These are phyloP conservation scores for Acanthosoma haemorrhoidale DNA, from an alignment of 2,888 invertebrate species.

Conservation along the genomic window DNA sequence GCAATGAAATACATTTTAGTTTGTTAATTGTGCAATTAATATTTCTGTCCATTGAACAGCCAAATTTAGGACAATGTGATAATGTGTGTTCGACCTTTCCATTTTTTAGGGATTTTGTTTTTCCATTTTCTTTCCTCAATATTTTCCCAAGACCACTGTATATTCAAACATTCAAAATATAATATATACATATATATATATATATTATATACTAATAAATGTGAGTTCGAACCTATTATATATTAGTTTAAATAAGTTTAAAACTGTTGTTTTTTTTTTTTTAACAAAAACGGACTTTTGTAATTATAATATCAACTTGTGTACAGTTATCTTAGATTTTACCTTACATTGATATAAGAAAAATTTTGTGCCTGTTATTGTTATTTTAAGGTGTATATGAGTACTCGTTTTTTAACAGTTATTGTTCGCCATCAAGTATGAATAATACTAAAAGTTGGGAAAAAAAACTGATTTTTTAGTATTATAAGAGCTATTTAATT, in stretches of 20 bases:
- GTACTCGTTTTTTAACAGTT: background rate
- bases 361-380: constrained; percentile 17
- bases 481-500: background rate
- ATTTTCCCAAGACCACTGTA: too few relatives aligned
- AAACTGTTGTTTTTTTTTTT: background rate
- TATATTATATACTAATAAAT: background rate
- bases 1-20: background rate
- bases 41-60: background rate
- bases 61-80: constrained; percentile 6
- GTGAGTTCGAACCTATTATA: background rate
- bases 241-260: background rate
- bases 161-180: background rate
- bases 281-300: background rate
- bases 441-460: background rate
- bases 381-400: background rate
- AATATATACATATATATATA: background rate
- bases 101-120: background rate
- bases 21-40: constrained; percentile 8
- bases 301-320: background rate
- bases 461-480: background rate
- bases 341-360: background rate
- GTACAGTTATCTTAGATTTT: background rate
- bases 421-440: background rate
- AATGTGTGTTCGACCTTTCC: constrained; percentile 5
- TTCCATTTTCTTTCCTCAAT: background rate